Evolutionary conservation across 2,888 invertebrate genomes (phyloP).

Genomic region (Acrobasis repandana): DNA sequence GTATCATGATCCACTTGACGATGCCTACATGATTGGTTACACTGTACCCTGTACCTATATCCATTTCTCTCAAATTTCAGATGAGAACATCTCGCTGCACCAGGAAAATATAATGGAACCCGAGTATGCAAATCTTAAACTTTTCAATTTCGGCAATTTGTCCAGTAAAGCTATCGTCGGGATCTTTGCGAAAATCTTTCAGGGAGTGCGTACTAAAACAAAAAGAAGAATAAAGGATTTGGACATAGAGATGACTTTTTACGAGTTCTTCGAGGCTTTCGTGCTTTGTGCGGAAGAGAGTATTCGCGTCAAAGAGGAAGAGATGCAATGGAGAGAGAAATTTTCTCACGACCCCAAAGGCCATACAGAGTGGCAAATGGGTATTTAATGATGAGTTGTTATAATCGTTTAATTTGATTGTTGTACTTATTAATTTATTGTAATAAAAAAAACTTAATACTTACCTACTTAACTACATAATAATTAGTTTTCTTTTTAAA

Average conservation of each 20-base stretch:
- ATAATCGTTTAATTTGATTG: no score
- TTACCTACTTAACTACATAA: no score
- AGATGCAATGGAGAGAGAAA: constrained; percentile 44
- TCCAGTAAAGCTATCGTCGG: constrained; percentile 57
- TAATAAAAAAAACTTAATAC: no score
- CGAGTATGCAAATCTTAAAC: constrained; percentile 39
- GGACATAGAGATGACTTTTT: constrained; percentile 80
- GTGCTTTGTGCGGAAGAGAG: constrained; percentile 69
- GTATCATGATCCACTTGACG: no score
- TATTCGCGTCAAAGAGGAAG: constrained; percentile 53
- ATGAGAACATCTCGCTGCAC: constrained; percentile 33
- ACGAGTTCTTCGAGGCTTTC: constrained; percentile 84
- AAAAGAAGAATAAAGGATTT: constrained; percentile 60
- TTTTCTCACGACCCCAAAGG: constrained; percentile 26
- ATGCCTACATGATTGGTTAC: no score
- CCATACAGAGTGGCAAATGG: no score
- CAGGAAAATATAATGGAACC: constrained; percentile 28
- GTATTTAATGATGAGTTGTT: no score
- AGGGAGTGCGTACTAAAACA: constrained; percentile 50
- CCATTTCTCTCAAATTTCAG: constrained; percentile 39
- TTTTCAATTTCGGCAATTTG: constrained; percentile 66
- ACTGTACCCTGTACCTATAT: no score
- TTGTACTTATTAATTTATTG: no score
- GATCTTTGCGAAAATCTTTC: constrained; percentile 72
- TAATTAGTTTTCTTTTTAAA: no score